These are phyloP conservation scores for Excalfactoria chinensis DNA, from an alignment of 2,113 vertebrate genomes.

Conservation along the genomic window DNA sequence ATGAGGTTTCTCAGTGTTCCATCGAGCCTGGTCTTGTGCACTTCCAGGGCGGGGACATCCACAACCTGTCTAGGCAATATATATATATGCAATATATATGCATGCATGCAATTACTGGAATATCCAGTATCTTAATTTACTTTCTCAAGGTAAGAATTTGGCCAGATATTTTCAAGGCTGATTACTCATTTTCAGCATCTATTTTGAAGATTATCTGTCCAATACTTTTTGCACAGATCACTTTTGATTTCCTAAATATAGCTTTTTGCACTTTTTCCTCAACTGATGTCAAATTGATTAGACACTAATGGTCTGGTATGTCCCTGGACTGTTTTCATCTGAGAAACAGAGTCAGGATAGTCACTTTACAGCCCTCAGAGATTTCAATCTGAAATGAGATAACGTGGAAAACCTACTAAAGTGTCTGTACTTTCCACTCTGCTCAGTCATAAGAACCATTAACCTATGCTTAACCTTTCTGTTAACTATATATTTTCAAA, in stretches of 20 bases:
- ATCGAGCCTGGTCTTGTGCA: no score
- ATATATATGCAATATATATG: not conserved
- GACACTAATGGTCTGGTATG: not conserved
- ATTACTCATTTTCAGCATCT: not conserved
- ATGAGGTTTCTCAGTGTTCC: no score
- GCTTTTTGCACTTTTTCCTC: constrained; percentile 14
- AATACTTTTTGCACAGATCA: not conserved
- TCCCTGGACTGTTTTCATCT: constrained; percentile 7
- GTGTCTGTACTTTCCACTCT: not conserved
- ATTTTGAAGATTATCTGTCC: not conserved
- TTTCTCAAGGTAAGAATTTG: not conserved
- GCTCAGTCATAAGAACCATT: not conserved
- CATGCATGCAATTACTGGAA: not conserved
- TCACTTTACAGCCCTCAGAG: constrained; percentile 28
- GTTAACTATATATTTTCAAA: constrained; percentile 29
- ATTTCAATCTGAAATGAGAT: constrained; percentile 28
- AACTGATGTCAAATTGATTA: constrained; percentile 14
- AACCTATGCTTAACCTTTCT: not conserved
- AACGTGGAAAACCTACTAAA: constrained; percentile 3
- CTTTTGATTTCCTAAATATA: constrained; percentile 39
- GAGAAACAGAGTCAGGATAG: not conserved
- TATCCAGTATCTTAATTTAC: not conserved
- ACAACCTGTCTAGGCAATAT: no score
- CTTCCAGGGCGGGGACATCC: no score
- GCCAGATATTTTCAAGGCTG: not conserved